phyloP scores from a whole-genome alignment of 2,113 vertebrate genomes.

The Vombatus ursinus region DNA sequence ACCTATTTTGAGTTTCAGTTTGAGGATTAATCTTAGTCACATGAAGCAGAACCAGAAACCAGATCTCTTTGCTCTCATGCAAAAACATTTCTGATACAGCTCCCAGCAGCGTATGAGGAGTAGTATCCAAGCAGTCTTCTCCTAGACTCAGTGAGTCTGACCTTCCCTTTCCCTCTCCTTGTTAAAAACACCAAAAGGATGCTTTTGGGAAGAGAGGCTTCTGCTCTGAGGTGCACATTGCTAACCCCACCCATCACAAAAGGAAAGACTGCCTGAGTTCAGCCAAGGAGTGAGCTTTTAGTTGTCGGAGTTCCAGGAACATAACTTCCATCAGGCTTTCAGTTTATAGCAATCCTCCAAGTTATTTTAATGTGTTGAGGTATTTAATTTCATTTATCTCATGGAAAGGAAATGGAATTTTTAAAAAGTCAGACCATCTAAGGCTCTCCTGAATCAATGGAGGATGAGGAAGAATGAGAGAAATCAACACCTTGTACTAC shows the following conservation, averaged over 20 bases:
- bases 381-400: constrained; percentile 71
- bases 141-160: not conserved
- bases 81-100: not conserved
- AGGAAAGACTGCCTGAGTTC: not conserved
- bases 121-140: not conserved
- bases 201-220: too few relatives aligned
- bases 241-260: not conserved
- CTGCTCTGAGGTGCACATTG: not conserved
- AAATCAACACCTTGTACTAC: not conserved
- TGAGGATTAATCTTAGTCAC: not conserved
- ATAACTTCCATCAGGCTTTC: constrained; percentile 46
- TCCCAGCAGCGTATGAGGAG: not conserved
- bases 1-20: not conserved
- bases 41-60: not conserved
- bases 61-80: not conserved
- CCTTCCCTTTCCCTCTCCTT: not conserved
- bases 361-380: constrained; percentile 64
- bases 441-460: constrained; percentile 30
- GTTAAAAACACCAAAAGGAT: not conserved
- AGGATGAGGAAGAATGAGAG: constrained; percentile 10
- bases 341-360: constrained; percentile 35
- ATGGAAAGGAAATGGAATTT: constrained; percentile 49
- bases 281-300: not conserved
- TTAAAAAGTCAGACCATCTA: constrained; percentile 54
- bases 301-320: constrained; percentile 25